phyloP scores from a whole-genome alignment of 2,113 vertebrate genomes.

The Erpornis zantholeuca region DNA sequence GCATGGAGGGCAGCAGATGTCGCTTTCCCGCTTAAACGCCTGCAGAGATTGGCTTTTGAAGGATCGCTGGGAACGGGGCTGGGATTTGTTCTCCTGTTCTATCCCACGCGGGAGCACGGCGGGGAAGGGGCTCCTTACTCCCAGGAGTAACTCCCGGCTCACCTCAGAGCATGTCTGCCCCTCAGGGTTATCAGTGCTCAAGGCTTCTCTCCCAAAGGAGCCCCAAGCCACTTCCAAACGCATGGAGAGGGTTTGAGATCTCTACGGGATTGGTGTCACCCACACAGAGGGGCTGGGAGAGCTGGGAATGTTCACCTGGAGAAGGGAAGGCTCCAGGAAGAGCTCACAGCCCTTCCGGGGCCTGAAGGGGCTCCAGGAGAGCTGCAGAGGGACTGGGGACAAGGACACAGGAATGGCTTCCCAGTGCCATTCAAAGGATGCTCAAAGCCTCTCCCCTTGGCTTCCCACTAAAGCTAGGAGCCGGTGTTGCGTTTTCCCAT shows the following conservation, averaged over 20 bases:
- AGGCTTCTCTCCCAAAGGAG: not conserved
- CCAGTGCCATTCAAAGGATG: not conserved
- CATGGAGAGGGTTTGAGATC: not conserved
- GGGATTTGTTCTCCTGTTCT: rapidly evolving
- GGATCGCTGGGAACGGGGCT: constrained; percentile 44
- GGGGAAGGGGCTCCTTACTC: not conserved
- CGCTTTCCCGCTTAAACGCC: constrained; percentile 67
- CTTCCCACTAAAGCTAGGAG: rapidly evolving
- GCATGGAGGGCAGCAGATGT: constrained; percentile 76
- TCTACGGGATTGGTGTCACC: rapidly evolving
- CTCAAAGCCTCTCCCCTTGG: not conserved
- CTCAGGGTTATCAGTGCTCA: not conserved
- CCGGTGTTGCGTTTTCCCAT: rapidly evolving
- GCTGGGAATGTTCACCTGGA: not conserved
- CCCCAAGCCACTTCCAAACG: too few relatives aligned
- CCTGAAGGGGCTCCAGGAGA: not conserved
- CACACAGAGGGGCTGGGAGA: not conserved
- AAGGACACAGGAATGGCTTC: not conserved
- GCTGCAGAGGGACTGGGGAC: not conserved
- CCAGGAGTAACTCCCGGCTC: not conserved
- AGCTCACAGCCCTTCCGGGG: not conserved
- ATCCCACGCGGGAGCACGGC: not conserved
- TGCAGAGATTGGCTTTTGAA: constrained; percentile 72
- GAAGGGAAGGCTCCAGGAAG: too few relatives aligned
- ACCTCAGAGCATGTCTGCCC: not conserved